Percentiles rank a stretch among this genome's conserved stretches.
These are phyloP conservation scores for Fragum whitleyi DNA, from an alignment of 2,888 invertebrate species.

Conservation along the genomic window DNA sequence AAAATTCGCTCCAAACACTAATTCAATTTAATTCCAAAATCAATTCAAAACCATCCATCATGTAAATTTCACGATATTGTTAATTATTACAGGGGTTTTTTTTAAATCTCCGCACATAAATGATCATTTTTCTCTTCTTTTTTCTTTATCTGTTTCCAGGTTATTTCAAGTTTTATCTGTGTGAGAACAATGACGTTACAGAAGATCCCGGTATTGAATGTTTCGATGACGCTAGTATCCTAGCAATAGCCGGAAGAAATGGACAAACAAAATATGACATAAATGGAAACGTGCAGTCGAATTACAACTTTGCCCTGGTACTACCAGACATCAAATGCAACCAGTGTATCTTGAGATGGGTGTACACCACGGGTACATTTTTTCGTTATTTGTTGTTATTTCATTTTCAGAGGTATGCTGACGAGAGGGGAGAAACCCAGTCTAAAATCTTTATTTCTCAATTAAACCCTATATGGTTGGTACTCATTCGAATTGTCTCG, in stretches of 20 bases:
- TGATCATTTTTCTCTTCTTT: too few species aligned
- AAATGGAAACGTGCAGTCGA: not conserved
- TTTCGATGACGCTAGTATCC: not conserved
- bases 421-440: too few species aligned
- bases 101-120: too few species aligned
- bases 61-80: too few species aligned
- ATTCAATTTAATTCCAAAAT: too few species aligned
- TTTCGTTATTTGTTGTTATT: not conserved
- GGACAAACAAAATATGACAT: constrained; percentile 27
- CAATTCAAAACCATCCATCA: too few species aligned
- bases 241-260: not conserved
- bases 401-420: too few species aligned
- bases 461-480: too few species aligned
- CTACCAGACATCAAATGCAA: constrained; percentile 57
- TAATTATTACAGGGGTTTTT: too few species aligned
- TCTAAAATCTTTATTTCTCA: too few species aligned
- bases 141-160: constrained; percentile 57
- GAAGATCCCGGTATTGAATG: constrained; percentile 44
- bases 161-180: constrained; percentile 76
- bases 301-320: constrained; percentile 48
- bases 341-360: constrained; percentile 71
- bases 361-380: constrained; percentile 65
- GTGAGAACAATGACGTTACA: constrained; percentile 66
- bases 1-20: too few species aligned
- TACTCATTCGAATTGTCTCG: too few species aligned